Conservation (phyloP, 1,140 invertebrate species). For the Odontomachus brunneus region DNA sequence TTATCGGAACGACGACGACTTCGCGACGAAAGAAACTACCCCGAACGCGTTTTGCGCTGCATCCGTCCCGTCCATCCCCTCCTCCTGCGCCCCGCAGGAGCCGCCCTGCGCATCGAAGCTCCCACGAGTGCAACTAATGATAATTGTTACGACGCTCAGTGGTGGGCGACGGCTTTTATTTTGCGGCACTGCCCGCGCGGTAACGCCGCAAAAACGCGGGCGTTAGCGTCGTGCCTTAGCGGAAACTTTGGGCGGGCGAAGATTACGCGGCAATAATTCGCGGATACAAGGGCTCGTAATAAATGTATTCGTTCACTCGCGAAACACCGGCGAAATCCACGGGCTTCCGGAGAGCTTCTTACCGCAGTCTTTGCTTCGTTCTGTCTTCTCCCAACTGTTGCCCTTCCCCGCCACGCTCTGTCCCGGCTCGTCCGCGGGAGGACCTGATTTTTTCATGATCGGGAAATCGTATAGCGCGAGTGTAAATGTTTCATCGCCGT, state of each 20-base stretch:
- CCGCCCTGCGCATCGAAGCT: constrained; percentile 15
- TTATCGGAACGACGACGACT: constrained; percentile 59
- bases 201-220: constrained; percentile 76
- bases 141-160: constrained; percentile 76
- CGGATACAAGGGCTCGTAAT: constrained; percentile 69
- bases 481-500: constrained; percentile 44
- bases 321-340: constrained; percentile 11
- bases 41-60: constrained; percentile 50
- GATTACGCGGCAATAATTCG: constrained; percentile 72
- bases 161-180: constrained; percentile 76
- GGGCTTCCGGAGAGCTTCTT: constrained; percentile 26
- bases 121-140: constrained; percentile 79
- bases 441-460: constrained; percentile 56
- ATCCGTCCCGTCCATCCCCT: constrained; percentile 62
- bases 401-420: not conserved
- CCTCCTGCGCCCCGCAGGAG: constrained; percentile 59
- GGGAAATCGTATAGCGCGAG: constrained; percentile 46
- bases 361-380: constrained; percentile 33
- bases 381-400: not conserved
- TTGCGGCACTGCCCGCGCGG: constrained; percentile 71
- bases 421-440: not conserved
- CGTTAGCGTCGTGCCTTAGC: constrained; percentile 62
- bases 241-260: constrained; percentile 65
- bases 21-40: constrained; percentile 41
- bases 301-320: constrained; percentile 51